These are phyloP conservation scores for Lycaena phlaeas DNA, from an alignment of 2,888 invertebrate species.

Conservation along the genomic window DNA sequence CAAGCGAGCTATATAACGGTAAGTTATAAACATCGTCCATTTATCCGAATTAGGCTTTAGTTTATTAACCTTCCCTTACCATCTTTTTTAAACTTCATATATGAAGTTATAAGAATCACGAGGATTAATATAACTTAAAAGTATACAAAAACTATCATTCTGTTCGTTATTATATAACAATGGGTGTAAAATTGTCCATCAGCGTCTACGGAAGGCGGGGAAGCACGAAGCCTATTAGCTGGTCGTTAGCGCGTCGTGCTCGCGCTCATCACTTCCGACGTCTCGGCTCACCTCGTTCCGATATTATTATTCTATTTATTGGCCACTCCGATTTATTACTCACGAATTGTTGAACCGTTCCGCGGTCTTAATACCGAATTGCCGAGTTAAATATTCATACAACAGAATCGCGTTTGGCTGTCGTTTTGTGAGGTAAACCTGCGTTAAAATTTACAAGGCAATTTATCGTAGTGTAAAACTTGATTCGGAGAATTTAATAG, in stretches of 20 bases:
- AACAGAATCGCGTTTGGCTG: no score
- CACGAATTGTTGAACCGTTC: constrained; percentile 19
- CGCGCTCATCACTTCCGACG: constrained; percentile 59
- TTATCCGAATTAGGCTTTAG: no score
- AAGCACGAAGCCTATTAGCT: constrained; percentile 62
- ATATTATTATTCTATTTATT: constrained; percentile 22
- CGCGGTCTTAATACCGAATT: constrained; percentile 19
- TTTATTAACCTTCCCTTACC: no score
- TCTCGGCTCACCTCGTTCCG: constrained; percentile 17
- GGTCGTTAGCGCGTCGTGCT: constrained; percentile 63
- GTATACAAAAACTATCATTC: not conserved
- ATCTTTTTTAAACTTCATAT: no score
- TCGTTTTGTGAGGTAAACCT: no score
- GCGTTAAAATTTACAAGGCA: no score
- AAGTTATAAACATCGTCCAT: no score
- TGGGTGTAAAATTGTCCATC: constrained; percentile 24
- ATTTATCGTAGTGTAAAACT: no score
- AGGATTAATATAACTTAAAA: no score
- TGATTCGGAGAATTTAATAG: no score
- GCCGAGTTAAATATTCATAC: constrained; percentile 1
- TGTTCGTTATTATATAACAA: constrained; percentile 1
- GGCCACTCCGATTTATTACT: constrained; percentile 20
- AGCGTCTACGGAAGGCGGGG: constrained; percentile 29
- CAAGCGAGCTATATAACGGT: no score
- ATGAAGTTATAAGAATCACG: no score